Evolutionary conservation across 1,140 invertebrate genomes (phyloP).

Genomic region (Mactra quadrangularis): DNA sequence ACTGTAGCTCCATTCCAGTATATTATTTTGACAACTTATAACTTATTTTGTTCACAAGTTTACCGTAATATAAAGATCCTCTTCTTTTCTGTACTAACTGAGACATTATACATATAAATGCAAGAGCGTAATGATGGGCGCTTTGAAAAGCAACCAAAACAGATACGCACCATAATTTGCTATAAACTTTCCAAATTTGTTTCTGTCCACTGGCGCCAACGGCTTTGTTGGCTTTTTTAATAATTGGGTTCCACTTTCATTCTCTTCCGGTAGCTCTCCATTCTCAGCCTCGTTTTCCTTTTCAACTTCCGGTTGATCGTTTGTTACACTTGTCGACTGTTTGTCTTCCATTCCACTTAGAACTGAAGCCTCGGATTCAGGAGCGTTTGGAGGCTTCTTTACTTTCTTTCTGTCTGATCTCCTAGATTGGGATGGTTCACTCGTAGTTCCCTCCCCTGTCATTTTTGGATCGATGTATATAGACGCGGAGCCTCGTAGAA

Average conservation of each 20-base stretch:
- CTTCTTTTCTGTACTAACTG: no score
- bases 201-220: constrained; percentile 67
- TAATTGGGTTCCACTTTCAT: constrained; percentile 7
- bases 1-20: no score
- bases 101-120: no score
- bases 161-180: constrained; percentile 73
- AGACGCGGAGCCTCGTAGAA: constrained; percentile 74
- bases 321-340: background rate
- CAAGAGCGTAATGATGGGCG: no score
- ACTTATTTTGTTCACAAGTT: no score
- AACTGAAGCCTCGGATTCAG: constrained; percentile 33
- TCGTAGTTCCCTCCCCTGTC: constrained; percentile 72
- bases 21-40: no score
- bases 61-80: no score
- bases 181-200: constrained; percentile 75
- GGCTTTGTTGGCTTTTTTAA: constrained; percentile 49
- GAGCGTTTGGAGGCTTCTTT: constrained; percentile 31
- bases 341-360: constrained; percentile 39
- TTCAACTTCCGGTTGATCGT: background rate
- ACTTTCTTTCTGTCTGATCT: constrained; percentile 16
- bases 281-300: constrained; percentile 33
- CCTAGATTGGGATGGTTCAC: constrained; percentile 9
- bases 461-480: constrained; percentile 79
- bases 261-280: constrained; percentile 24
- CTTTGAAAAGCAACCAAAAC: no score